Evolutionary conservation across 2,888 invertebrate species (phyloP).

Genomic region (Dicycla oo): DNA sequence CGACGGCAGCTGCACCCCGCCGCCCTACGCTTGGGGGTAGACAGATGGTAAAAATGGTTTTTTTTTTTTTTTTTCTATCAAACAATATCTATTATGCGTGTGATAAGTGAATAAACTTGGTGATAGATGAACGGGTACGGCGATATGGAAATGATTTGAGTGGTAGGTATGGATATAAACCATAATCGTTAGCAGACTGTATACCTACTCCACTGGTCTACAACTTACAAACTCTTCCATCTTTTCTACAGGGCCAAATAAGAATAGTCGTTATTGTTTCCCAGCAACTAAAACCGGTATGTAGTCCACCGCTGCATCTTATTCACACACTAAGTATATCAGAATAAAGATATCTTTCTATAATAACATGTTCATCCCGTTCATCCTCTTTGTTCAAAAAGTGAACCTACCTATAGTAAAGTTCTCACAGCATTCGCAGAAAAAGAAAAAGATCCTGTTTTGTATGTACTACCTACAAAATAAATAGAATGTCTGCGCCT

Average conservation of each 20-base stretch:
- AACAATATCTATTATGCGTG: conserved; percentile 68
- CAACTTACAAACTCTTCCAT: neutral
- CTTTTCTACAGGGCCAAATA: neutral
- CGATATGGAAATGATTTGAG: conserved; percentile 53
- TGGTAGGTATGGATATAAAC: neutral
- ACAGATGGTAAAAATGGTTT: conserved; percentile 81
- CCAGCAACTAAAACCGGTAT: neutral
- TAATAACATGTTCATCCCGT: conserved; percentile 43
- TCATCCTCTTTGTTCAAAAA: conserved; percentile 15
- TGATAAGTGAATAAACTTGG: conserved; percentile 59
- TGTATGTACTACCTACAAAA: conserved; percentile 28
- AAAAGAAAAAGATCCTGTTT: conserved; percentile 23
- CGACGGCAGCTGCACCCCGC: conserved; percentile 84
- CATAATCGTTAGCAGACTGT: neutral
- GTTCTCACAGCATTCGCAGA: conserved; percentile 41
- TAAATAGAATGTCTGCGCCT: conserved; percentile 36
- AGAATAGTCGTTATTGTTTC: neutral
- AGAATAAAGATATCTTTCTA: conserved; percentile 18
- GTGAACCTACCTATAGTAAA: conserved; percentile 13
- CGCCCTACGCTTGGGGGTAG: conserved; percentile 77
- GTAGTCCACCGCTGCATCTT: conserved; percentile 12
- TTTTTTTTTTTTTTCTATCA: conserved; percentile 68
- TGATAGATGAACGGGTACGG: conserved; percentile 55
- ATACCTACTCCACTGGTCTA: neutral
- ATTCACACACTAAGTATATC: conserved; percentile 22